Evolutionary conservation across 2,888 invertebrate genomes (phyloP), one percentile per base, ranked within the genome.

Genomic region (Nezara viridula): DNA sequence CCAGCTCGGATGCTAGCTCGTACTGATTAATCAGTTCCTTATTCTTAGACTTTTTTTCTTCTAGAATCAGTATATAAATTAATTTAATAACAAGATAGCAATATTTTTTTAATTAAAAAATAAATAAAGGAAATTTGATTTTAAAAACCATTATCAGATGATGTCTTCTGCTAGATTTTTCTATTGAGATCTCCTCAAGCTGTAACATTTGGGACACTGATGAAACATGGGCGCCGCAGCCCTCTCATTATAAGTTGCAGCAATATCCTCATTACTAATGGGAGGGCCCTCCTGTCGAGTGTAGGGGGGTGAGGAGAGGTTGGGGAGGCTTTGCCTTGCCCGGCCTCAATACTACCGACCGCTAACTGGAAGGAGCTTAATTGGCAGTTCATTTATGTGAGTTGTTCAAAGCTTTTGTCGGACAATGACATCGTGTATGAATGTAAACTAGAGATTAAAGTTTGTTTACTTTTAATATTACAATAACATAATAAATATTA

Each of bases 251-350:
- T 73, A 73, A 73, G 37, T 73, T 73, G 32, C 27, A 32, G 60
- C 66, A 73, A 73, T 73, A 19, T 10, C 66, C 66, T 73, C 66
- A 32, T 73, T 73, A 73, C 66, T 73, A 73, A 73, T 73, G 66
- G 32, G 66, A 73, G 66, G 66, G 37, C 66, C 66, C 66, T 73
- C 66, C 66, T 37, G 66, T 73, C 19, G 66, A 73, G 66, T 5
- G 66, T 14, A 16, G 32, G 32, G 37, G 19, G 66, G 60, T 32
- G 44, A 1, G 19, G 32, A 19, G 19, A 19, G 66, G 32, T 37
- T 3, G 19, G 32, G 37, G 19, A 19, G 66, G 32, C 66, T 3
- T 7, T 27, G 32, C 16, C 14, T 19, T 2, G 27, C 14, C 19
- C 7, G 24, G 55, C 55, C 24, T 44, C 44, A 50, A 19, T 19